Conservation (phyloP, 2,888 invertebrate genomes). For the Callosobruchus maculatus region DNA sequence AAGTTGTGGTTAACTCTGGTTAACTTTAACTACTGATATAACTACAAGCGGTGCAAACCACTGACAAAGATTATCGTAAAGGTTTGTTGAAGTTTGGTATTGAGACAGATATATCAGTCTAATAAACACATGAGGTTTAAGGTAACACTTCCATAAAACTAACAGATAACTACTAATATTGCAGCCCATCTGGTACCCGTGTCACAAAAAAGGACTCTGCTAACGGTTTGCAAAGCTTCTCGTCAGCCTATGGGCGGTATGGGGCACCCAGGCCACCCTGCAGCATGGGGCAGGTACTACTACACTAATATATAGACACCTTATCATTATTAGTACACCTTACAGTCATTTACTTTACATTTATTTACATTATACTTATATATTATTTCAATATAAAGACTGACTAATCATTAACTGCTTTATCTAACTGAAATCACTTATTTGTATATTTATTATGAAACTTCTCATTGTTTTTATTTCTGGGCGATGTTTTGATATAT, state of each 20-base stretch:
- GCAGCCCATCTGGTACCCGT: conserved; percentile 16
- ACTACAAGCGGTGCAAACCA: too few species aligned
- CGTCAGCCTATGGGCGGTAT: conserved; percentile 54
- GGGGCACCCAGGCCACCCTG: conserved; percentile 62
- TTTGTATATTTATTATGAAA: too few species aligned
- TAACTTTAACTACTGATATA: too few species aligned
- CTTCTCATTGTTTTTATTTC: too few species aligned
- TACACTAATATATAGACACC: not conserved
- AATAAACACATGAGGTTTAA: too few species aligned
- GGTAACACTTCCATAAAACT: not conserved
- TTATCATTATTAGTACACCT: too few species aligned
- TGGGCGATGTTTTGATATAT: too few species aligned
- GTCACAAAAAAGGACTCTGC: conserved; percentile 34
- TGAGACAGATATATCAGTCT: too few species aligned
- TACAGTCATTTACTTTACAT: conserved; percentile 3
- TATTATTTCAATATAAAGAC: conserved; percentile 4
- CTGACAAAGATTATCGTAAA: too few species aligned
- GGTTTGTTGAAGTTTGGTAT: too few species aligned
- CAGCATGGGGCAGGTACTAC: conserved; percentile 67
- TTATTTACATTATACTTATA: conserved; percentile 1
- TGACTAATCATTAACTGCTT: conserved; percentile 3
- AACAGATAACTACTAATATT: conserved; percentile 7
- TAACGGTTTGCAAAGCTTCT: conserved; percentile 41
- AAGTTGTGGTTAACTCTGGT: too few species aligned
- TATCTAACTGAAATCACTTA: not conserved